phyloP scores from a whole-genome alignment of 2,888 invertebrate genomes.

The Acronicta psi region DNA sequence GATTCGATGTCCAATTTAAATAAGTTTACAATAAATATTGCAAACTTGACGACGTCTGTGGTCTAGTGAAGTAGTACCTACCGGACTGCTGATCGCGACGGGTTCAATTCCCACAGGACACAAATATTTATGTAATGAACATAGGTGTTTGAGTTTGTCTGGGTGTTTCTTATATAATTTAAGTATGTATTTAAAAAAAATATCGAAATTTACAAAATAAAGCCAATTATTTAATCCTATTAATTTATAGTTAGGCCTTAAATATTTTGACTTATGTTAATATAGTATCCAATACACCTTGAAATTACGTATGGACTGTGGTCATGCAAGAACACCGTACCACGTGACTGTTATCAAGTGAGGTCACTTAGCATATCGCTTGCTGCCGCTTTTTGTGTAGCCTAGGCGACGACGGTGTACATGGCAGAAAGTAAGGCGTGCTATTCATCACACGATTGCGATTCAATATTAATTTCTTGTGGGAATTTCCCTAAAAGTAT shows the following conservation, averaged over 20 bases:
- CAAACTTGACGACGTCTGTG: too few species aligned
- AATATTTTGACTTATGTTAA: constrained; percentile 23
- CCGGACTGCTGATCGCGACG: too few species aligned
- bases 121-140: too few species aligned
- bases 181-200: too few species aligned
- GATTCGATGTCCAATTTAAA: constrained; percentile 27
- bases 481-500: too few species aligned
- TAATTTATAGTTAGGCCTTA: not conserved
- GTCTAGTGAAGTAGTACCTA: too few species aligned
- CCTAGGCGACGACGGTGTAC: constrained; percentile 74
- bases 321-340: constrained; percentile 64
- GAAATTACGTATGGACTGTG: constrained; percentile 61
- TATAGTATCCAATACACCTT: constrained; percentile 40
- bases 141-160: too few species aligned
- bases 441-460: constrained; percentile 54
- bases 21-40: too few species aligned
- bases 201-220: too few species aligned
- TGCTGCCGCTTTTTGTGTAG: constrained; percentile 79
- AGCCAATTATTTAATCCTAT: too few species aligned
- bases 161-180: too few species aligned
- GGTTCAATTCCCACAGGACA: too few species aligned
- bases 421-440: constrained; percentile 63
- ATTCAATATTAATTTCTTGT: not conserved
- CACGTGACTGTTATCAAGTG: constrained; percentile 82
- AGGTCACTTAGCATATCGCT: constrained; percentile 86